Conservation (phyloP, 1,140 invertebrate species). For the Melipona quadrifasciata region DNA sequence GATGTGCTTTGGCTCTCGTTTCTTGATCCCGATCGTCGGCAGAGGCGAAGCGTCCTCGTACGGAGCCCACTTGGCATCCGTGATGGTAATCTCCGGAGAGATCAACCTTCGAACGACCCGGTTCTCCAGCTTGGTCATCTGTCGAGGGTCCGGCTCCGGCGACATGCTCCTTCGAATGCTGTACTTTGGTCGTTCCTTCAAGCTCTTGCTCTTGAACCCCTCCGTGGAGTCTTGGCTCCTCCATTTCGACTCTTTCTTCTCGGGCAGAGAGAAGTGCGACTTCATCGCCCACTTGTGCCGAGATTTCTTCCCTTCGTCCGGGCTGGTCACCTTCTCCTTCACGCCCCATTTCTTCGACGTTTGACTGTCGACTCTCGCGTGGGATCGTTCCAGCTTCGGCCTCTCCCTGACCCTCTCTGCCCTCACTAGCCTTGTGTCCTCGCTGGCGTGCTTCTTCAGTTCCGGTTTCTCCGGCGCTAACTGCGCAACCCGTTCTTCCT, state of each 20-base stretch:
- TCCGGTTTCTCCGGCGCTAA: constrained; percentile 61
- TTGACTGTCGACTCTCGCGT: constrained; percentile 51
- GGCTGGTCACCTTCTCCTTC: constrained; percentile 71
- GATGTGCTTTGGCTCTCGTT: constrained; percentile 75
- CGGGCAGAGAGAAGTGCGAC: constrained; percentile 78
- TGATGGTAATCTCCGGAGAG: constrained; percentile 76
- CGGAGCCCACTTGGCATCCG: constrained; percentile 77
- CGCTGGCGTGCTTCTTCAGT: constrained; percentile 73
- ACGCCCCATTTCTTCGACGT: constrained; percentile 65
- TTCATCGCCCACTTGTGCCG: constrained; percentile 77
- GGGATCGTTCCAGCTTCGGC: constrained; percentile 58
- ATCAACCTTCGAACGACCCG: constrained; percentile 74
- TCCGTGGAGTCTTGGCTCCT: constrained; percentile 64
- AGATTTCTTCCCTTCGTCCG: constrained; percentile 66
- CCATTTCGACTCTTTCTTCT: constrained; percentile 70
- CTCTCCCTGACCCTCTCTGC: constrained; percentile 53
- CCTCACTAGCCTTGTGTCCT: constrained; percentile 56
- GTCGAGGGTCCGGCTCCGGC: constrained; percentile 78
- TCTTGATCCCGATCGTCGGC: constrained; percentile 75
- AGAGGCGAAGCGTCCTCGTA: constrained; percentile 79
- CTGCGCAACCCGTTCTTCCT: constrained; percentile 25
- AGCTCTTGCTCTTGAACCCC: constrained; percentile 74
- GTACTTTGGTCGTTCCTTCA: constrained; percentile 78
- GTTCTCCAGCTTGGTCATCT: constrained; percentile 71
- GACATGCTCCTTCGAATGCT: constrained; percentile 79